These are phyloP conservation scores for Noturus placidus DNA, from an alignment of 2,113 vertebrate species.

Conservation along the genomic window DNA sequence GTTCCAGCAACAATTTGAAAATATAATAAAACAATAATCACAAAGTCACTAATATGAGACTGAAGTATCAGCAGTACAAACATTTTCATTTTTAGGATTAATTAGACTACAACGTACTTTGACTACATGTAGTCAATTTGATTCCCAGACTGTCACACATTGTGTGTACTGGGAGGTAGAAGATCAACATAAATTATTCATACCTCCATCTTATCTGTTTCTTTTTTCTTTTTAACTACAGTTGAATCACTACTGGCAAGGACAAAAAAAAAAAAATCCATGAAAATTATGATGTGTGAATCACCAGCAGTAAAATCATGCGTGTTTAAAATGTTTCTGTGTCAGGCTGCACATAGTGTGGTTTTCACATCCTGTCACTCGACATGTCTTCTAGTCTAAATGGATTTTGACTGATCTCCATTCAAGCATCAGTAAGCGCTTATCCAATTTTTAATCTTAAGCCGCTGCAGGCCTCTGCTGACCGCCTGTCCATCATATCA, in stretches of 20 bases:
- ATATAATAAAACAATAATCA: neutral
- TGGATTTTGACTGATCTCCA: constrained; percentile 31
- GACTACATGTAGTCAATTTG: too few species aligned
- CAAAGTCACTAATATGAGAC: neutral
- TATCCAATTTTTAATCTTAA: constrained; percentile 47
- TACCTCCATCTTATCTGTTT: neutral
- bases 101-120: neutral
- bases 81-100: neutral
- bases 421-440: constrained; percentile 26
- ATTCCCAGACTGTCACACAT: neutral
- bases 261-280: neutral
- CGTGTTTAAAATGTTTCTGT: neutral
- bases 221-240: neutral
- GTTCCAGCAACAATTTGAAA: too few species aligned
- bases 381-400: constrained; percentile 28
- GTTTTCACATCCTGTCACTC: constrained; percentile 22
- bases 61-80: neutral
- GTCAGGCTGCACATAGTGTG: constrained; percentile 19
- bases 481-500: constrained; percentile 56
- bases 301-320: neutral
- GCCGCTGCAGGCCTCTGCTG: constrained; percentile 48
- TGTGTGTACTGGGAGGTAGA: neutral
- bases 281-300: neutral
- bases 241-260: neutral
- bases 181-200: neutral